Percentiles rank a stretch among this genome's conserved stretches.
Conservation (phyloP, 2,888 invertebrate species). For the Endotricha flammealis region DNA sequence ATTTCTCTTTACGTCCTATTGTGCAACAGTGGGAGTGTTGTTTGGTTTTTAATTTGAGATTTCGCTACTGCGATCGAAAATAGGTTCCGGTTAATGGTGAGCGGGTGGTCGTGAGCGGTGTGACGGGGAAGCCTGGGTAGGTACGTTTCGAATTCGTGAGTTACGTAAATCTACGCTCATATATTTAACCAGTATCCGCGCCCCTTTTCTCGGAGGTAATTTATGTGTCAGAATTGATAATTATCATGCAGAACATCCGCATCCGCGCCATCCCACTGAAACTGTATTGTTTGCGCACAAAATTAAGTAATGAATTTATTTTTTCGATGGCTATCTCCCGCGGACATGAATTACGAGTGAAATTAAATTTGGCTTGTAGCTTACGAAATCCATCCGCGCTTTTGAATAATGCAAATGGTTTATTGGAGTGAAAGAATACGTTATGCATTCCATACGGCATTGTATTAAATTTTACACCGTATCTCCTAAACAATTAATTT, state of each 20-base stretch:
- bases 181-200: conserved; percentile 10
- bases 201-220: conserved; percentile 7
- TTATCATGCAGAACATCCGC: conserved; percentile 17
- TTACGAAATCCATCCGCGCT: conserved; percentile 58
- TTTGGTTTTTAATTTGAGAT: conserved; percentile 40
- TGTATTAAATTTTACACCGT: conserved; percentile 38
- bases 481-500: conserved; percentile 33
- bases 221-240: conserved; percentile 23
- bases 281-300: conserved; percentile 37
- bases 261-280: neutral
- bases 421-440: conserved; percentile 50
- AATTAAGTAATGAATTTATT: conserved; percentile 45
- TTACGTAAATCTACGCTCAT: conserved; percentile 20
- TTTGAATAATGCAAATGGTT: conserved; percentile 70
- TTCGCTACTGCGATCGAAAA: conserved; percentile 10
- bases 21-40: conserved; percentile 42
- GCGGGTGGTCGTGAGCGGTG: conserved; percentile 11
- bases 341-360: conserved; percentile 54
- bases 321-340: conserved; percentile 41
- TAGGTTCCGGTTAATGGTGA: conserved; percentile 15
- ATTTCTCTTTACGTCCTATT: conserved; percentile 51
- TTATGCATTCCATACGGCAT: conserved; percentile 39
- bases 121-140: neutral
- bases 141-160: conserved; percentile 19
- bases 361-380: conserved; percentile 56